Evolutionary conservation across 2,888 invertebrate genomes (phyloP).

Genomic region (Oscheius sp.): DNA sequence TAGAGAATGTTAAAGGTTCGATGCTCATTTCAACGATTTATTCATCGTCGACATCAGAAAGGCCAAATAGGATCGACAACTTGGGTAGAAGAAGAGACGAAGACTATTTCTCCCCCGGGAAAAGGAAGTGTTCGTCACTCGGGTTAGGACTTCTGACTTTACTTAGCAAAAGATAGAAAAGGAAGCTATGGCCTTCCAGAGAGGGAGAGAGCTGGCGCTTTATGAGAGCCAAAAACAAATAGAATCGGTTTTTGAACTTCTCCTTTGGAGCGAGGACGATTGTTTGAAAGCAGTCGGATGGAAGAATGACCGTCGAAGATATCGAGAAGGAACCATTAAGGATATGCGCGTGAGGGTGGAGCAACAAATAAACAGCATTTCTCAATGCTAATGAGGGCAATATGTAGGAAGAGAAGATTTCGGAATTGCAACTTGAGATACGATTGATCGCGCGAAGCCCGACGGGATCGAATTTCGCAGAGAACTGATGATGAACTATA

Average conservation of each 20-base stretch:
- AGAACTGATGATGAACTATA: neutral
- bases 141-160: too few relatives aligned
- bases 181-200: too few relatives aligned
- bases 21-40: too few relatives aligned
- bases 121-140: neutral
- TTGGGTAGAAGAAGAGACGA: neutral
- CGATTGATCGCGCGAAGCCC: constrained; percentile 4
- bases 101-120: neutral
- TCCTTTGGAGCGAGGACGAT: too few relatives aligned
- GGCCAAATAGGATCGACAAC: neutral
- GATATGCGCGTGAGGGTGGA: neutral
- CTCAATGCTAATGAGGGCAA: too few relatives aligned
- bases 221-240: neutral
- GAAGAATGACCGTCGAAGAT: too few relatives aligned
- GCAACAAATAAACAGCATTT: neutral
- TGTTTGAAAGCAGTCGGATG: too few relatives aligned
- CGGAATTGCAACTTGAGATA: constrained; percentile 11
- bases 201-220: neutral
- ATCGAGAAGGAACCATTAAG: too few relatives aligned
- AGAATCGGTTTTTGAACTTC: neutral
- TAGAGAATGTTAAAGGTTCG: too few relatives aligned
- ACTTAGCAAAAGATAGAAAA: neutral
- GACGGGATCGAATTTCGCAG: neutral
- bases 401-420: neutral
- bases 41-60: too few relatives aligned